Evolutionary conservation across 2,113 vertebrate species (phyloP).

Genomic region (Ceyx melanurus): DNA sequence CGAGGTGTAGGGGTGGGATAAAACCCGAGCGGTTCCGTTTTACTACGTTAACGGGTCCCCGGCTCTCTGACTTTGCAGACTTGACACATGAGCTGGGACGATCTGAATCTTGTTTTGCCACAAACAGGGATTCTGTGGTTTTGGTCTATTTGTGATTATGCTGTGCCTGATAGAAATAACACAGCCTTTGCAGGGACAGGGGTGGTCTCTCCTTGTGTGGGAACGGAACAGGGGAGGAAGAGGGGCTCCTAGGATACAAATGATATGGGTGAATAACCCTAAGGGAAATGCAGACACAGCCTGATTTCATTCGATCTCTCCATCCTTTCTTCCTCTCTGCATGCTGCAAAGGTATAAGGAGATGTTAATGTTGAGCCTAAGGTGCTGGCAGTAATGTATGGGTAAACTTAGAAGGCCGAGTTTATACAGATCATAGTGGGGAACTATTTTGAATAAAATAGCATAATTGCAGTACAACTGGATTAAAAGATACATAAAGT

Average conservation of each 20-base stretch:
- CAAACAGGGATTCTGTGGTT: background rate
- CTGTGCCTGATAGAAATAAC: background rate
- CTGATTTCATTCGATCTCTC: background rate
- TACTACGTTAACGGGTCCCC: background rate
- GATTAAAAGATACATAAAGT: background rate
- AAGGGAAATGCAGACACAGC: constrained; percentile 10
- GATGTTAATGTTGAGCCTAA: background rate
- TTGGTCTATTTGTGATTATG: background rate
- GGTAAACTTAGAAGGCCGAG: background rate
- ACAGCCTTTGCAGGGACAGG: background rate
- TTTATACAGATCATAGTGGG: background rate
- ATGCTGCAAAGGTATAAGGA: background rate
- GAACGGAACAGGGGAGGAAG: background rate
- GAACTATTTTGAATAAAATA: background rate
- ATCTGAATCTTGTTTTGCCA: background rate
- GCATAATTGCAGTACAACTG: background rate
- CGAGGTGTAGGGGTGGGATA: background rate
- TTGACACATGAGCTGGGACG: background rate
- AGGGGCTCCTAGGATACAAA: constrained; percentile 20
- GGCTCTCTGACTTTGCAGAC: background rate
- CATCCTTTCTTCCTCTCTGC: background rate
- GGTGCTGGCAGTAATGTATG: background rate
- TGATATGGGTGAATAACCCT: constrained; percentile 15
- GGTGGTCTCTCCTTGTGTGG: constrained; percentile 10
- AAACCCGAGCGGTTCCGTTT: background rate